A percentile compares a stretch with the other conserved stretches of the same genome.
Evolutionary conservation across 2,113 vertebrate species (phyloP).

Genomic region (Promerops cafer): DNA sequence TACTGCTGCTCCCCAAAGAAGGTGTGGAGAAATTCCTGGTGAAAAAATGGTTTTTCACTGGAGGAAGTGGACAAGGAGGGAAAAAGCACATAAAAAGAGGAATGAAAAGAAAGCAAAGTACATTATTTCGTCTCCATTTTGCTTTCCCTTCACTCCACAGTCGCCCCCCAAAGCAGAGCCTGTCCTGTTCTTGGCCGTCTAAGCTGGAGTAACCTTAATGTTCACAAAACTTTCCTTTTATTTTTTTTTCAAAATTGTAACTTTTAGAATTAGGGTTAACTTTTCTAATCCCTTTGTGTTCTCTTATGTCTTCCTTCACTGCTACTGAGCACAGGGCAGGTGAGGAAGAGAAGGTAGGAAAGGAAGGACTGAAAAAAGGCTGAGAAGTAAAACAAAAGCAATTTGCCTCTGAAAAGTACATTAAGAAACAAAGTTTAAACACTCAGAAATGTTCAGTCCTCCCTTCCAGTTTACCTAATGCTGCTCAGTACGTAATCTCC

Average conservation of each 20-base stretch:
- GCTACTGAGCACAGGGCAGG: background rate
- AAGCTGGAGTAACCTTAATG: background rate
- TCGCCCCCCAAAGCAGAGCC: background rate
- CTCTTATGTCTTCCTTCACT: background rate
- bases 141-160: background rate
- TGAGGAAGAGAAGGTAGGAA: background rate
- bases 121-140: background rate
- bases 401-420: background rate
- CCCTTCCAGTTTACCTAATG: background rate
- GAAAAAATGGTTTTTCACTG: background rate
- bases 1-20: background rate
- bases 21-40: background rate
- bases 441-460: background rate
- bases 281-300: background rate
- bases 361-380: background rate
- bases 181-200: background rate
- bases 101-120: conserved; percentile 16
- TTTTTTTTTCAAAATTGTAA: background rate
- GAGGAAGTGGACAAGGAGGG: background rate
- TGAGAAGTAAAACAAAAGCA: background rate
- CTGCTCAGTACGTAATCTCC: background rate
- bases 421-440: background rate
- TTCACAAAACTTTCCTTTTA: background rate
- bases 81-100: background rate
- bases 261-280: background rate